These are phyloP conservation scores for Noturus placidus DNA, from an alignment of 2,113 vertebrate genomes.

Conservation along the genomic window DNA sequence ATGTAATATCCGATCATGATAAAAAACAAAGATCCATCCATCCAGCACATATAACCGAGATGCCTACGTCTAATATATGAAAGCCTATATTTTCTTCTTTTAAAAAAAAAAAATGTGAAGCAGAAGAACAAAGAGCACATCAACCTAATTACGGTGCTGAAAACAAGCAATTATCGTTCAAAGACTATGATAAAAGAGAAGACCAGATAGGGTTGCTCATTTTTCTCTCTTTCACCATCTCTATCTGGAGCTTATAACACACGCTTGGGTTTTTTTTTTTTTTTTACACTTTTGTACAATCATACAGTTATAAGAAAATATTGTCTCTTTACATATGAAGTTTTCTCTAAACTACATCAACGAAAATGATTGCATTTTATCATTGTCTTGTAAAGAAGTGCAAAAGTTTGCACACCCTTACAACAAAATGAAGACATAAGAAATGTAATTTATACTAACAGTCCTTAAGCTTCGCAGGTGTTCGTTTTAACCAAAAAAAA, in stretches of 20 bases:
- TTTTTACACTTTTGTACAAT: neutral
- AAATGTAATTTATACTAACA: neutral
- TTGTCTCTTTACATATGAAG: neutral
- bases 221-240: neutral
- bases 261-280: neutral
- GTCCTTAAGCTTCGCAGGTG: neutral
- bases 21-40: neutral
- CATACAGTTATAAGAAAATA: neutral
- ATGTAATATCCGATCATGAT: neutral
- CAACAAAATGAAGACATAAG: neutral
- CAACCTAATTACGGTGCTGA: conserved; percentile 19
- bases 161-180: conserved; percentile 28
- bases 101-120: neutral
- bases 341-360: neutral
- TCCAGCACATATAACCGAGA: neutral
- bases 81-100: neutral
- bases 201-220: neutral
- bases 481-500: neutral
- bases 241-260: neutral
- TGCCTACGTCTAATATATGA: neutral
- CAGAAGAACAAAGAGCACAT: conserved; percentile 25
- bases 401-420: neutral
- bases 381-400: neutral
- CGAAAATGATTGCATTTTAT: neutral
- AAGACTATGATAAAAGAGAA: conserved; percentile 25